Conservation (phyloP, 2,797 vertebrate species). For the Sebastes miniatus region DNA sequence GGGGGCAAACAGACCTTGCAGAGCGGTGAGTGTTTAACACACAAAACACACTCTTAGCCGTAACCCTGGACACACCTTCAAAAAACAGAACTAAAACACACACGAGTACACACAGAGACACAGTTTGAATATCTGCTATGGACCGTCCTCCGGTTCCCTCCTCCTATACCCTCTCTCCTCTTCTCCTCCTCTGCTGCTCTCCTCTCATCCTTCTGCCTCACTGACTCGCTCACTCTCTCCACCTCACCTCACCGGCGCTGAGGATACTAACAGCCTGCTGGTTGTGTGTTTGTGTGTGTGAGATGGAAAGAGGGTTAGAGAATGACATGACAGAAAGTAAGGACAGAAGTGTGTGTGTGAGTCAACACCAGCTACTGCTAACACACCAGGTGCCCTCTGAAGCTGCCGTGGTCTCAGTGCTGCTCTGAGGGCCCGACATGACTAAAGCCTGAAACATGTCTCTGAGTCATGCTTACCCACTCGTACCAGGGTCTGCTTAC, state of each 20-base stretch:
- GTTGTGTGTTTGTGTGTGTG: constrained; percentile 14
- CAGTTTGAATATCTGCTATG: constrained; percentile 27
- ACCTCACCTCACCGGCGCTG: constrained; percentile 63
- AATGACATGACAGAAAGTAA: background rate
- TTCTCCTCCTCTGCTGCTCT: constrained; percentile 44
- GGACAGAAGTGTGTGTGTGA: background rate
- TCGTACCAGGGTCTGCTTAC: background rate
- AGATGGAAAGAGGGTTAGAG: background rate
- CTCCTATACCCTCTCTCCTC: constrained; percentile 11
- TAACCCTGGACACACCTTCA: constrained; percentile 6
- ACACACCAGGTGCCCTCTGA: constrained; percentile 55
- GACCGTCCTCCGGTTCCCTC: constrained; percentile 35
- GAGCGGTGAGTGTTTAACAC: constrained; percentile 78
- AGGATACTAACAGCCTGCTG: constrained; percentile 74
- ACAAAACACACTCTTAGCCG: constrained; percentile 1
- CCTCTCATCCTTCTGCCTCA: constrained; percentile 49
- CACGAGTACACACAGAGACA: constrained; percentile 14
- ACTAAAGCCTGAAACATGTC: constrained; percentile 67
- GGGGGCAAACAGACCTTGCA: constrained; percentile 87
- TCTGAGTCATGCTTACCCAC: background rate
- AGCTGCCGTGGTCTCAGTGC: constrained; percentile 39
- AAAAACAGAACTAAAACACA: constrained; percentile 1
- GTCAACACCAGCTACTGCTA: constrained; percentile 66
- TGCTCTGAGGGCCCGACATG: constrained; percentile 52
- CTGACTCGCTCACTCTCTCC: constrained; percentile 53